Conservation (phyloP, 2,113 vertebrate genomes). For the Alces alces region DNA sequence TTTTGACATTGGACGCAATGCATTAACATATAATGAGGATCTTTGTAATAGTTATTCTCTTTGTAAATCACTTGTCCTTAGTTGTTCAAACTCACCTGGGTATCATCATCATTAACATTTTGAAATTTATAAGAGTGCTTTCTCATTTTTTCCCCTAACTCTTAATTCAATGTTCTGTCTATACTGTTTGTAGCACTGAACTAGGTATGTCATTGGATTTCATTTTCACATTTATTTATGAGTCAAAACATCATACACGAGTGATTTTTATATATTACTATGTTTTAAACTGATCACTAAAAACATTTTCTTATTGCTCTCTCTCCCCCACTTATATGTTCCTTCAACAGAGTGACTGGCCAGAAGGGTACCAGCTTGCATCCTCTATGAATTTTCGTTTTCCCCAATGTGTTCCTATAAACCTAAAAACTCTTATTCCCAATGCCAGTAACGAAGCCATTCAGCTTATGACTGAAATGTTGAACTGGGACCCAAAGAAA, state of each 20-base stretch:
- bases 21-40: not conserved
- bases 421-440: slow-evolving; percentile 95
- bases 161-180: not conserved
- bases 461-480: slow-evolving; percentile 90
- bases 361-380: slow-evolving; percentile 94
- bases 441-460: slow-evolving; percentile 95
- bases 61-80: not conserved
- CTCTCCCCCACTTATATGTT: not conserved
- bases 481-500: slow-evolving; percentile 97
- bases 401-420: slow-evolving; percentile 94
- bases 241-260: not conserved
- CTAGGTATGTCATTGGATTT: not conserved
- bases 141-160: not conserved
- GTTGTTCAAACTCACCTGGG: not conserved
- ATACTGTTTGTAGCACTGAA: not conserved
- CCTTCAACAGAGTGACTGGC: slow-evolving; percentile 90
- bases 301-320: not conserved
- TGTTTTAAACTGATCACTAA: not conserved
- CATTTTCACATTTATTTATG: not conserved
- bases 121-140: not conserved
- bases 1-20: not conserved
- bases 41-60: not conserved
- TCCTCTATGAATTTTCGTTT: slow-evolving; percentile 97
- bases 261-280: not conserved
- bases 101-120: not conserved